Conservation (phyloP, 1,140 invertebrate genomes). For the Zaprionus nigranus region DNA sequence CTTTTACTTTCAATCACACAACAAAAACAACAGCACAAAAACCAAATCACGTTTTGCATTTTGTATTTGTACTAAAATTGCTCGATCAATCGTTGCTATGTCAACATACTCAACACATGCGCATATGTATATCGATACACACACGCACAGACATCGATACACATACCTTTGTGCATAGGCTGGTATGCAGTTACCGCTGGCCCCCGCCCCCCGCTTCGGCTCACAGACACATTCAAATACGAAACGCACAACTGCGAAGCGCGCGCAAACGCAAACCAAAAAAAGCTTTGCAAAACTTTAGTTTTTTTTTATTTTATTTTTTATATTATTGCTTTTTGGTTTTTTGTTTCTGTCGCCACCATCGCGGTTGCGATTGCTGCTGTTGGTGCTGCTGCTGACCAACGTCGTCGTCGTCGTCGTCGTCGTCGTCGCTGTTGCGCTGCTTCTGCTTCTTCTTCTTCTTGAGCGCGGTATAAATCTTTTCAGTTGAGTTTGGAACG, state of each 20-base stretch:
- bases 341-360: constrained; percentile 35
- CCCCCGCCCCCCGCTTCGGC: not conserved
- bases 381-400: constrained; percentile 21
- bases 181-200: constrained; percentile 9
- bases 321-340: constrained; percentile 17
- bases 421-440: constrained; percentile 15
- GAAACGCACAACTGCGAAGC: constrained; percentile 39
- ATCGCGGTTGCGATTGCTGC: constrained; percentile 38
- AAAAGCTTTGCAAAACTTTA: constrained; percentile 81
- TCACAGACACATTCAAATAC: constrained; percentile 32
- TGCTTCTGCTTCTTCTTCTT: constrained; percentile 63
- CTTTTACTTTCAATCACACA: constrained; percentile 82
- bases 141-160: not conserved
- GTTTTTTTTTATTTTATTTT: constrained; percentile 33
- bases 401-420: constrained; percentile 3
- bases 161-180: constrained; percentile 4
- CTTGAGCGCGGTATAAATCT: constrained; percentile 81
- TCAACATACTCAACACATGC: constrained; percentile 35
- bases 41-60: constrained; percentile 64
- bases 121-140: constrained; percentile 23
- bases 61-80: constrained; percentile 46
- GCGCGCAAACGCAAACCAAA: constrained; percentile 42
- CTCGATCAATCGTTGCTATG: constrained; percentile 42
- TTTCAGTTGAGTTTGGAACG: constrained; percentile 84
- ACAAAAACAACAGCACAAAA: constrained; percentile 19